A percentile compares a stretch with the other conserved stretches of the same genome.
Conservation (phyloP, 2,888 invertebrate genomes). For the Brachyptera putata region DNA sequence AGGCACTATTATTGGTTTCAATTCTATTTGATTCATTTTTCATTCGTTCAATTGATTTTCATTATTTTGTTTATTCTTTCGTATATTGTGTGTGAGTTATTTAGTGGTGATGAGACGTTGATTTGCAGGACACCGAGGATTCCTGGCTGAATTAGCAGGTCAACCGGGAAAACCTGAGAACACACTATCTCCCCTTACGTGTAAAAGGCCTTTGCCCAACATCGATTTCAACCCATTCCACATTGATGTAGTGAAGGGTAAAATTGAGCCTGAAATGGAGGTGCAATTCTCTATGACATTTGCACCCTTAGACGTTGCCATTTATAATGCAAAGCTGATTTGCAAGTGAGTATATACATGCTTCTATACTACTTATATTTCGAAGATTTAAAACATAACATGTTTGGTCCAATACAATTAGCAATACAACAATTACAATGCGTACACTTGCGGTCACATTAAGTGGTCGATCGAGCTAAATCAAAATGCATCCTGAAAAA, state of each 20-base stretch:
- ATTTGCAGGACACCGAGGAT: neutral
- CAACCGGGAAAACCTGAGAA: too few relatives aligned
- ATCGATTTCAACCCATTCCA: constrained; percentile 48
- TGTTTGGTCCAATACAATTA: too few relatives aligned
- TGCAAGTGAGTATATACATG: constrained; percentile 43
- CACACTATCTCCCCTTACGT: neutral
- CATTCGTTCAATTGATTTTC: neutral
- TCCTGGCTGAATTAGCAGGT: neutral
- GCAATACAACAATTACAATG: too few relatives aligned
- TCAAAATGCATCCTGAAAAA: neutral
- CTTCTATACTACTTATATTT: neutral
- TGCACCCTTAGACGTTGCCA: constrained; percentile 52
- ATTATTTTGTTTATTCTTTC: too few relatives aligned
- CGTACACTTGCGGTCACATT: too few relatives aligned
- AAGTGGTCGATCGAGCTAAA: too few relatives aligned
- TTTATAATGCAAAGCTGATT: constrained; percentile 51
- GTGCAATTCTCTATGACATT: constrained; percentile 51
- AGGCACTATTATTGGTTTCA: too few relatives aligned
- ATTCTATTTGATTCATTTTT: neutral
- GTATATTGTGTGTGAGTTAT: too few relatives aligned
- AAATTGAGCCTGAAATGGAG: constrained; percentile 47
- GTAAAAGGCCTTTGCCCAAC: constrained; percentile 34
- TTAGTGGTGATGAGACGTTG: too few relatives aligned
- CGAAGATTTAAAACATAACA: too few relatives aligned
- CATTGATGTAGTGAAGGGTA: constrained; percentile 49